Evolutionary conservation across 2,888 invertebrate species (phyloP).

Genomic region (Chrysotoxum bicinctum): DNA sequence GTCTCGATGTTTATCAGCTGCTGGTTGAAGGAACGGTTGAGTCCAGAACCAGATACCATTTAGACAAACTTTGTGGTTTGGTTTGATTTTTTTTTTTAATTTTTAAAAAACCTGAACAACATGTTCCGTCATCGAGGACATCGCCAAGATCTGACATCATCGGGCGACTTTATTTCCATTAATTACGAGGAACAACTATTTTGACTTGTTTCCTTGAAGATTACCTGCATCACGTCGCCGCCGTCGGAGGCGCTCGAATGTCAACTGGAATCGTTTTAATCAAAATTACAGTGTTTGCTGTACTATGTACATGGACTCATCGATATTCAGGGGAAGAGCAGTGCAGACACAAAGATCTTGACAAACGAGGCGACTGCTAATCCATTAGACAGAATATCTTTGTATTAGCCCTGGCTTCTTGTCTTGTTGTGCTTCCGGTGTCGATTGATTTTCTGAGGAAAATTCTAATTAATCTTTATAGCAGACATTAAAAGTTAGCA

Average conservation of each 20-base stretch:
- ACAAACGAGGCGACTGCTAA: conserved; percentile 49
- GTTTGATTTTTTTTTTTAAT: conserved; percentile 23
- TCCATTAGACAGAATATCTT: conserved; percentile 35
- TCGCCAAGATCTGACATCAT: conserved; percentile 61
- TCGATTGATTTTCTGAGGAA: conserved; percentile 7
- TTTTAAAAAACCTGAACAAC: conserved; percentile 58
- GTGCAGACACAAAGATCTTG: conserved; percentile 22
- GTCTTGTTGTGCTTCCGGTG: conserved; percentile 28
- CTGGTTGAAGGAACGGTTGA: conserved; percentile 29
- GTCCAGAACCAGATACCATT: conserved; percentile 35
- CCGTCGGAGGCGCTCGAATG: conserved; percentile 61
- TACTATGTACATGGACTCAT: conserved; percentile 26
- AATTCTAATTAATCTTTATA: conserved; percentile 23
- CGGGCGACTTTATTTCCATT: conserved; percentile 67
- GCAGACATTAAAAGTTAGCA: conserved; percentile 8
- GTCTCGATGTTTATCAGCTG: conserved; percentile 47
- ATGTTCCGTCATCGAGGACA: conserved; percentile 61
- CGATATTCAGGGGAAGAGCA: background rate
- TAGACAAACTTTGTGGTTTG: background rate
- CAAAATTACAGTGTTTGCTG: conserved; percentile 47
- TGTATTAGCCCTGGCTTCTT: conserved; percentile 21
- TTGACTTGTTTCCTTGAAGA: conserved; percentile 47
- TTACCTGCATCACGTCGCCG: conserved; percentile 25
- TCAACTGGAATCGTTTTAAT: conserved; percentile 57
- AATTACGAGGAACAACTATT: conserved; percentile 63